Base-by-base conservation (phyloP, 1,140 invertebrate species). In the Argopecten irradians region DNA sequence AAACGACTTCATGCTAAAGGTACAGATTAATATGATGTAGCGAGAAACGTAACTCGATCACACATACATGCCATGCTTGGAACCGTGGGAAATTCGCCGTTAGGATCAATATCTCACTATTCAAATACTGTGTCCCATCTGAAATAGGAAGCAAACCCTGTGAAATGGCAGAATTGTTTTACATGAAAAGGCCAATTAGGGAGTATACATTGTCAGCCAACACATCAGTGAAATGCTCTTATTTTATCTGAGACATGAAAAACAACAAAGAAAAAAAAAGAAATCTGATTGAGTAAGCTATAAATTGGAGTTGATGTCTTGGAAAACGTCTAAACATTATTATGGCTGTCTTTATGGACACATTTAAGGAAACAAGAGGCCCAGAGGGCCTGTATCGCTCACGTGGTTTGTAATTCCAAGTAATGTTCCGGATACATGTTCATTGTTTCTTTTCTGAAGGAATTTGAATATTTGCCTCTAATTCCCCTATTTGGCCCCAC, bases 111-210 rank as follows among this genome's bases (percentile, higher is more conserved):
- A 82, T 39, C 32, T 86, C 82, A 22, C 85, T 83, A 84, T 83
- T 43, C 28, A 86, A 43, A 41, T 83, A 39, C 83, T 86, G 28
- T 34, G 84, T 89, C 11, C 88, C 88, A 89, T 89, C 88, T 87
- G 86, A 82, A 87, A 82, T 11, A 32, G 39, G 16, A 86, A 9
- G 55, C 14, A 71, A 87, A 88, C 22, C 1, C 55, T 71, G 55
- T 71, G 22, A 71, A 71, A 71, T 28, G 28, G 55, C 55, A n/a
- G 55, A 71, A 71, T 28, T 28, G 5, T 71, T 3, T 71, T 71
- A 71, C 55, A 71, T n/a, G 28, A 28, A 22, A 71, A 28, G 16
- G 0, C 55, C 55, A 71, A 28, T n/a, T 28, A 0, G n/a, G 0
- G n/a, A 28, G 14, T 71, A n/a, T 71, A n/a, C n/a, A 71, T 71